A percentile compares a stretch with the other conserved stretches of the same genome.
These are phyloP conservation scores for Ficedula albicollis DNA, from an alignment of 2,797 vertebrate genomes.

Conservation along the genomic window DNA sequence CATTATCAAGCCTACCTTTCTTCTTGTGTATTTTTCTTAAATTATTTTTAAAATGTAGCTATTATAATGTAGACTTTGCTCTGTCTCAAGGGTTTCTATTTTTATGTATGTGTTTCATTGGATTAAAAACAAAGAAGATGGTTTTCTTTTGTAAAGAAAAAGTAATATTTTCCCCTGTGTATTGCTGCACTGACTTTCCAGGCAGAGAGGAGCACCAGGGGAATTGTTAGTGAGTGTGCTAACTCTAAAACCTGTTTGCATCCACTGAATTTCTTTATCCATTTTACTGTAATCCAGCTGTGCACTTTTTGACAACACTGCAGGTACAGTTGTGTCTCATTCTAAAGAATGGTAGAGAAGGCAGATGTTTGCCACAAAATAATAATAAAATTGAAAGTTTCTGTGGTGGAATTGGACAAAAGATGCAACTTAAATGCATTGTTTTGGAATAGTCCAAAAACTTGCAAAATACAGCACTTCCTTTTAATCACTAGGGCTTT, in stretches of 20 bases:
- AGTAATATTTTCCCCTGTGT: not conserved
- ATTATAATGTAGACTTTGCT: not conserved
- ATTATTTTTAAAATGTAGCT: not conserved
- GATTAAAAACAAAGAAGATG: not conserved
- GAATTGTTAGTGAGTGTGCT: not conserved
- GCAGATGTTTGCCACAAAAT: not conserved
- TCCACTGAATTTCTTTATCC: not conserved
- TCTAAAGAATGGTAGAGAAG: not conserved
- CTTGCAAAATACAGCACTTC: not conserved
- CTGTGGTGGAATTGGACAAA: not conserved
- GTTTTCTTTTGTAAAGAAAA: not conserved
- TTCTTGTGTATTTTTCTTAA: not conserved
- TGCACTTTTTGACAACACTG: not conserved
- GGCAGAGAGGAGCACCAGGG: not conserved
- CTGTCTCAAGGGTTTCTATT: not conserved
- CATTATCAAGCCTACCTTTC: not conserved
- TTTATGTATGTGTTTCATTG: not conserved
- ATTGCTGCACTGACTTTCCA: not conserved
- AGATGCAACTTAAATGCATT: not conserved
- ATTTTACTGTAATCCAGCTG: not conserved
- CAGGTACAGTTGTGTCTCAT: not conserved
- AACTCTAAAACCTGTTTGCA: not conserved
- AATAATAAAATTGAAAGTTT: not conserved
- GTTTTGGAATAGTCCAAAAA: not conserved
- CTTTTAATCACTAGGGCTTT: not conserved